Base-by-base conservation (phyloP, 2,888 invertebrate species). In the Tiphia femorata region DNA sequence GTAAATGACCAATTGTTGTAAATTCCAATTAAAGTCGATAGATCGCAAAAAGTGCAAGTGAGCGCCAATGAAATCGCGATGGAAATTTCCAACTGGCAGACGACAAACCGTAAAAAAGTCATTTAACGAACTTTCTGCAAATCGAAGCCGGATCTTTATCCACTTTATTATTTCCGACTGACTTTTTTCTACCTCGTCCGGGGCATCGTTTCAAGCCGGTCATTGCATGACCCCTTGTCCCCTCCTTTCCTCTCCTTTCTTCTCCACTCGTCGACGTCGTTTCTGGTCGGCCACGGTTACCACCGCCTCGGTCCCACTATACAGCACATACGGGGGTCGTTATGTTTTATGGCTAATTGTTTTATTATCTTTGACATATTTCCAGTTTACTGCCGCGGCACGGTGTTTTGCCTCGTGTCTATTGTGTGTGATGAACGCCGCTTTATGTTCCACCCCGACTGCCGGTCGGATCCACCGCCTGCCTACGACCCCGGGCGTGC, bases 351-450 rank as follows among this genome's bases (percentile, higher is more conserved):
- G 81, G 82, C 82, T 82, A 82, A 83, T 83, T 82, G 81, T 83
- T 83, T 82, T 83, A 82, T 82, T 82, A 82, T 82, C 82, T 82
- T 83, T 82, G 82, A 82, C 83, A 82, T 83, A 83, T 83, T 83
- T 82, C 77, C 78, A 78, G 79, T 82, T 83, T 83, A 82, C 77
- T 78, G 77, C 80, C 72, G 70, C 73, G 72, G 73, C 73, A 63
- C 71, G 77, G 72, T 74, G 73, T 78, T 80, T 77, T 76, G 73
- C 79, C 76, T 78, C 79, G 73, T 77, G 79, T 81, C 81, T 80
- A 80, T 81, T 81, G 81, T 79, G 73, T 71, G 72, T 76, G 77
- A 81, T 79, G 82, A 80, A 81, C 79, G 76, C 78, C 74, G 75
- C 69, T 79, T 79, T 78, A 80, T 79, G 73, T 66, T 72, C 75